Evolutionary conservation across 2,888 invertebrate genomes (phyloP), one percentile per base, ranked within the genome.

Genomic region (Elegia similella): DNA sequence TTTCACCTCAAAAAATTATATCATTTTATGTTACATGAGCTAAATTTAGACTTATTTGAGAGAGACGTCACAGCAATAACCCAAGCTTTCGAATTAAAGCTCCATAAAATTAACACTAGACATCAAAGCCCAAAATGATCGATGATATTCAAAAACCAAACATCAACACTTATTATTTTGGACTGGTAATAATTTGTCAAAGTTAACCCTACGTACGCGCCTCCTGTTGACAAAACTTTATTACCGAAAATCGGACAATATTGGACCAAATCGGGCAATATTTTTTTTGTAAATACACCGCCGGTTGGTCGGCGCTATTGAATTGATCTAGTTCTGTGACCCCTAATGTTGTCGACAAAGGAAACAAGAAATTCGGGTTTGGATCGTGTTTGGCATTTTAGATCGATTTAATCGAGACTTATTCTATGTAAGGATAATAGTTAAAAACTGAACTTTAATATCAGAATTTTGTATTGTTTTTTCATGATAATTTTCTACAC

Each of bases 181-280:
- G 59, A 68, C 66, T 67, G 68, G 71, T 75, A 75, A 85, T 83
- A 87, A 91, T 91, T 91, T 90, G 88, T 91, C 89, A 89, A 78
- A 66, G 63, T 74, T 82, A 84, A 86, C 90, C 90, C 88, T 80
- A 61, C 67, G 78, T 76, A 75, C 85, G 82, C 82, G 83, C 86
- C 88, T 83, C 67, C 73, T 89, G 91, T 91, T 91, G 86, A 89
- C 91, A 88, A 91, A 91, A 90, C 90, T 88, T 69, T 88, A 88
- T 89, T 86, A 91, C 91, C 91, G 82, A 87, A 86, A 80, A 91
- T 88, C 85, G 77, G 82, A 87, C 88, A 91, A 91, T 88, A 89
- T 90, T 88, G 80, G 78, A 77, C 84, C 76, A 82, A 85, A 79
- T 78, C 81, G 79, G 76, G 75, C 75, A 80, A 84, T 85, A 76